Conservation (phyloP, 2,888 invertebrate genomes). For the Zaprionus bogoriensis region DNA sequence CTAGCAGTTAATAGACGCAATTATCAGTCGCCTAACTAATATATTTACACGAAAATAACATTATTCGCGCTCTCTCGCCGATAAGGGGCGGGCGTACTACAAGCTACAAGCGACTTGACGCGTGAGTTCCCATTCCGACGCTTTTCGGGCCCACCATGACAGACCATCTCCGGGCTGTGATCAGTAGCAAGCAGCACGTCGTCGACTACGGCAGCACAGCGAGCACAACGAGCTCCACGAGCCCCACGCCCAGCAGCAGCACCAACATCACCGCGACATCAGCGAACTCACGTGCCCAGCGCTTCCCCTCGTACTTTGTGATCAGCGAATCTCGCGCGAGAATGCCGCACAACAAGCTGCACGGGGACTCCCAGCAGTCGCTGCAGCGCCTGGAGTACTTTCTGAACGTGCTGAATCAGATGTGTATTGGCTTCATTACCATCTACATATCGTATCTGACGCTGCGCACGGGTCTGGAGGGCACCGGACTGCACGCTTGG, state of each 20-base stretch:
- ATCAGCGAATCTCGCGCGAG: constrained; percentile 50
- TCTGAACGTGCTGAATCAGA: constrained; percentile 77
- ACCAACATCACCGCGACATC: too few relatives aligned
- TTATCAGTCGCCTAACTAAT: constrained; percentile 51
- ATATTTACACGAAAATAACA: constrained; percentile 67
- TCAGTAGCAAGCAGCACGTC: constrained; percentile 53
- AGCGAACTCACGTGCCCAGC: constrained; percentile 15
- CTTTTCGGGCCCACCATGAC: constrained; percentile 3
- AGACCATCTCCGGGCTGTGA: constrained; percentile 9
- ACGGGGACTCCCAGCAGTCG: constrained; percentile 45
- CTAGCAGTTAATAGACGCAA: constrained; percentile 17
- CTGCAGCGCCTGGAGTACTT: constrained; percentile 64
- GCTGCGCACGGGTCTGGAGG: constrained; percentile 60
- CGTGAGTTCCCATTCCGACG: background rate
- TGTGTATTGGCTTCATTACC: constrained; percentile 80
- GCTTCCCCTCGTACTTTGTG: constrained; percentile 42
- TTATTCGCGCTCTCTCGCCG: constrained; percentile 50
- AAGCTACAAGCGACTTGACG: constrained; percentile 9
- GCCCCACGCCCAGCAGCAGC: background rate
- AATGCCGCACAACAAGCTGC: constrained; percentile 60
- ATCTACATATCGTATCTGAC: constrained; percentile 80
- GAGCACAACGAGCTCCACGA: constrained; percentile 27
- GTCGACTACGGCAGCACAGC: constrained; percentile 76
- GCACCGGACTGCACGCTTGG: constrained; percentile 78
- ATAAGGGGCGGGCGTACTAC: constrained; percentile 46